phyloP scores from a whole-genome alignment of 2,797 vertebrate genomes.

The Myripristis murdjan region DNA sequence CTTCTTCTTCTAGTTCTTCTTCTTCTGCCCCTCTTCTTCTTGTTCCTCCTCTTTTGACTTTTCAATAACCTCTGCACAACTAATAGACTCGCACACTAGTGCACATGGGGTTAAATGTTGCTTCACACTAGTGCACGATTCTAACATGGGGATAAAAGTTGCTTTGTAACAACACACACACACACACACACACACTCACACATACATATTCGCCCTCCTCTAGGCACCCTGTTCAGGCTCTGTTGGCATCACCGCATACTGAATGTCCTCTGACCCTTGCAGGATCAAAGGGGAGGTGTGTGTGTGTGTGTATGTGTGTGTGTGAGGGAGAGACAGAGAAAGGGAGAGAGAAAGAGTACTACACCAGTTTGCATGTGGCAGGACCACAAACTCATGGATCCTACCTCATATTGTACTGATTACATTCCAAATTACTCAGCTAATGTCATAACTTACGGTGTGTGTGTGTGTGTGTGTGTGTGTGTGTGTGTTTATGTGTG shows the following conservation, averaged over 20 bases:
- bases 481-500: not conserved
- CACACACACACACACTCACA: constrained; percentile 8
- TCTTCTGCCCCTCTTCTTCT: not conserved
- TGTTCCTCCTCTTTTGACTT: not conserved
- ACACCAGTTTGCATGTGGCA: constrained; percentile 21
- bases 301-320: constrained; percentile 1
- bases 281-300: too few relatives aligned
- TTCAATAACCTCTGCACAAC: not conserved
- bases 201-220: too few relatives aligned
- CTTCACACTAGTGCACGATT: not conserved
- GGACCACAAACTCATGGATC: constrained; percentile 21
- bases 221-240: too few relatives aligned
- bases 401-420: constrained; percentile 38
- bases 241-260: too few relatives aligned
- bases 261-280: too few relatives aligned
- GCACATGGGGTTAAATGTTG: too few relatives aligned
- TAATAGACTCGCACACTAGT: constrained; percentile 20
- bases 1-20: constrained; percentile 18
- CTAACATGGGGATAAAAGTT: not conserved
- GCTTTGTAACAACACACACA: constrained; percentile 5
- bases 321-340: constrained; percentile 4
- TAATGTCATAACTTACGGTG: constrained; percentile 56
- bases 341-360: not conserved
- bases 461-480: constrained; percentile 15
- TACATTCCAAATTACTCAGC: constrained; percentile 72